These are phyloP conservation scores for Sialia sialis DNA, from an alignment of 2,113 vertebrate species.

Conservation along the genomic window DNA sequence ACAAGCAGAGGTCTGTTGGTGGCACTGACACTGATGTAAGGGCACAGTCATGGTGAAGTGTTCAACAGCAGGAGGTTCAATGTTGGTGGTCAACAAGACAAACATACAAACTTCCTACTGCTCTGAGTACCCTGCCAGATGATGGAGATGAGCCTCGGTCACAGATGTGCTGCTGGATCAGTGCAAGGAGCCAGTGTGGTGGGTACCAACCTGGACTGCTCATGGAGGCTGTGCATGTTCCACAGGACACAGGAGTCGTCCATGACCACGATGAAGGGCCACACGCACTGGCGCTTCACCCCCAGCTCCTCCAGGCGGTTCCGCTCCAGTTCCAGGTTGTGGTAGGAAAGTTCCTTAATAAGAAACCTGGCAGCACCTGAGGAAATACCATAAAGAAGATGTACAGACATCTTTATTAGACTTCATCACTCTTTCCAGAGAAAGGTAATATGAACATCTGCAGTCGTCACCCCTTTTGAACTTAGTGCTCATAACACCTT, in stretches of 20 bases:
- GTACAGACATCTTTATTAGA: background rate
- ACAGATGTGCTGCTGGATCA: background rate
- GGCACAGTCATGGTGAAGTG: background rate
- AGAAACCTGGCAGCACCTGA: slow-evolving; percentile 94
- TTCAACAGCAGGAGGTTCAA: background rate
- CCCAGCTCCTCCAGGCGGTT: slow-evolving; percentile 92
- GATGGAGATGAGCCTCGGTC: background rate
- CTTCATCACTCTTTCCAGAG: background rate
- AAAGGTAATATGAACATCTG: background rate
- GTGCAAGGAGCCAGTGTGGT: accelerated
- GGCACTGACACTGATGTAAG: background rate
- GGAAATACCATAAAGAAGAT: background rate
- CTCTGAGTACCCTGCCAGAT: background rate
- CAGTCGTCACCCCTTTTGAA: background rate
- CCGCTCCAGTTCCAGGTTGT: slow-evolving; percentile 95
- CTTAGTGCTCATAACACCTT: background rate
- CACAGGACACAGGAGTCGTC: slow-evolving; percentile 95
- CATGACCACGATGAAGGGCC: slow-evolving; percentile 97
- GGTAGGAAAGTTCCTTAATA: slow-evolving; percentile 97
- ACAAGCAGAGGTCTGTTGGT: background rate
- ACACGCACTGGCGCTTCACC: slow-evolving; percentile 88
- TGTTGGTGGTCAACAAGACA: background rate
- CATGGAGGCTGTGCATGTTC: slow-evolving; percentile 80
- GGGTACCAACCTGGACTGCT: slow-evolving; percentile 75
- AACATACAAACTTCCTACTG: background rate